Conservation (phyloP, 2,113 vertebrate genomes). For the Lepisosteus oculatus region DNA sequence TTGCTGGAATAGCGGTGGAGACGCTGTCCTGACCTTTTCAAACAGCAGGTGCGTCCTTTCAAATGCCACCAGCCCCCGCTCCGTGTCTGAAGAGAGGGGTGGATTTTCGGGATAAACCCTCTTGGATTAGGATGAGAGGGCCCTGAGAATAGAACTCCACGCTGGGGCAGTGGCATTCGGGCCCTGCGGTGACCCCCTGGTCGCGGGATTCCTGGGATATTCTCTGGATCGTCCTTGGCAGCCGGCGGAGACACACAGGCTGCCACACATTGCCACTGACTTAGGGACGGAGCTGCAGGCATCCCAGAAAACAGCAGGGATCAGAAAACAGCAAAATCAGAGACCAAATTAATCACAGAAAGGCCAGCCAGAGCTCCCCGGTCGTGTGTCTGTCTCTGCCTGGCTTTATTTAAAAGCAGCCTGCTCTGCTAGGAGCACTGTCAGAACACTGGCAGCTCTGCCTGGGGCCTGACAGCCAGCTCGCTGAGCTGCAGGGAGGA, state of each 20-base stretch:
- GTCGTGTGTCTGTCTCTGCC: not conserved
- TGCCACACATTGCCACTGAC: conserved; percentile 33
- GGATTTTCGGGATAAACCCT: conserved; percentile 44
- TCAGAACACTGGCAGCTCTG: too few species aligned
- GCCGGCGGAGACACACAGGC: conserved; percentile 38
- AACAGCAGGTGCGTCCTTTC: conserved; percentile 24
- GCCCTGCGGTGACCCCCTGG: conserved; percentile 25
- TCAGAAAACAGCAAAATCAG: not conserved
- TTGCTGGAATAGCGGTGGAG: not conserved
- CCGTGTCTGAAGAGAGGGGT: conserved; percentile 33
- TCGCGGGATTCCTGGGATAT: conserved; percentile 38
- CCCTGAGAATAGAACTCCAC: conserved; percentile 43
- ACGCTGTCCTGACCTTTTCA: conserved; percentile 24
- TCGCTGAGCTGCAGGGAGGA: too few species aligned
- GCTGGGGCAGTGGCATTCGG: conserved; percentile 31
- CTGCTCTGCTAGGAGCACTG: too few species aligned
- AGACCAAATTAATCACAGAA: conserved; percentile 1
- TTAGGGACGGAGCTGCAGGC: conserved; percentile 27
- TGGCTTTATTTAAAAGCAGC: not conserved
- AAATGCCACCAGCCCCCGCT: conserved; percentile 22
- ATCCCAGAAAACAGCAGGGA: conserved; percentile 13
- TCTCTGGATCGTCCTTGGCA: conserved; percentile 45
- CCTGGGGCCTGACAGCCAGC: too few species aligned
- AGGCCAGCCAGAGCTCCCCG: not conserved
- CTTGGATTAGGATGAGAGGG: conserved; percentile 48